phyloP scores from a whole-genome alignment of 1,140 invertebrate species.

The Psilanteris sp. region DNA sequence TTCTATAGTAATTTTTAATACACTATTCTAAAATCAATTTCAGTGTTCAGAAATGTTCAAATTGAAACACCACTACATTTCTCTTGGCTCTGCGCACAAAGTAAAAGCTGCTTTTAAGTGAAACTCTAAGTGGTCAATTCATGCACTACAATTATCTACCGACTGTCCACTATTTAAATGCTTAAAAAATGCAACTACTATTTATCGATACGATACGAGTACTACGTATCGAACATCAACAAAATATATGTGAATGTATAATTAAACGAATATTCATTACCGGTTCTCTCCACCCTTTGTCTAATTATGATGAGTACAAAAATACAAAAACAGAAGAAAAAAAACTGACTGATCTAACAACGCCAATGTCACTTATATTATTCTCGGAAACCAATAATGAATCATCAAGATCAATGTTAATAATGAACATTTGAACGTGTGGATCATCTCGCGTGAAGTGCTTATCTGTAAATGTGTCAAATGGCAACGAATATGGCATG shows the following conservation, averaged over 20 bases:
- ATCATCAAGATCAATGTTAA: slow-evolving; percentile 13
- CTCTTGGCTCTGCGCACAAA: too few species aligned
- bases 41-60: too few species aligned
- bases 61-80: too few species aligned
- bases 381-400: slow-evolving; percentile 2
- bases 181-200: background rate
- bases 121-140: too few species aligned
- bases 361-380: slow-evolving; percentile 9
- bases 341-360: background rate
- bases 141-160: slow-evolving; percentile 54
- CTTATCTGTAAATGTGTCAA: slow-evolving; percentile 38
- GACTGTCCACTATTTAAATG: slow-evolving; percentile 8
- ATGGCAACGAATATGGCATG: slow-evolving; percentile 31
- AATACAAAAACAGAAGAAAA: slow-evolving; percentile 4
- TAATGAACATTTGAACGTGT: slow-evolving; percentile 23
- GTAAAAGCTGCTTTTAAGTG: background rate
- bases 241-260: slow-evolving; percentile 49
- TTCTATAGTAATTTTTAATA: too few species aligned
- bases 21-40: too few species aligned
- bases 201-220: too few species aligned
- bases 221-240: slow-evolving; percentile 55
- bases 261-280: slow-evolving; percentile 5
- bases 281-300: slow-evolving; percentile 55
- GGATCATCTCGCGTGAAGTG: slow-evolving; percentile 17
- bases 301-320: background rate